These are phyloP conservation scores for Dicentrarchus labrax DNA, from an alignment of 2,113 vertebrate genomes.

Conservation along the genomic window DNA sequence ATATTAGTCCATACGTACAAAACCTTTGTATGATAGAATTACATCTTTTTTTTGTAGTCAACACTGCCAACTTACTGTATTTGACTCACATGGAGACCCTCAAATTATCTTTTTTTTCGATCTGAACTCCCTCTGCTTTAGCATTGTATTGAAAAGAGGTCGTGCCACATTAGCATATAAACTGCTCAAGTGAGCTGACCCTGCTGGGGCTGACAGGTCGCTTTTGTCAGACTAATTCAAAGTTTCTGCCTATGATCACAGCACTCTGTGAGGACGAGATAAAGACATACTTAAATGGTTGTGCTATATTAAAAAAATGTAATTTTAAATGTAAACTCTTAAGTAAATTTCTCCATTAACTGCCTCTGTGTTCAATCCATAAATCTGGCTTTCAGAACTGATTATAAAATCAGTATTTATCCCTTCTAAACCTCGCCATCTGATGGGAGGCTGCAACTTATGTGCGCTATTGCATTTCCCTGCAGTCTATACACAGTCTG, in stretches of 20 bases:
- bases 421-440: conserved; percentile 47
- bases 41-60: not conserved
- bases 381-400: conserved; percentile 1
- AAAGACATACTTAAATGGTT: conserved; percentile 46
- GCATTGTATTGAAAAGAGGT: conserved; percentile 10
- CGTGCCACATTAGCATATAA: conserved; percentile 54
- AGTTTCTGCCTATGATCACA: conserved; percentile 32
- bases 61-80: not conserved
- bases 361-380: not conserved
- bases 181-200: conserved; percentile 44
- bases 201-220: not conserved
- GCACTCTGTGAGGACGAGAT: conserved; percentile 23
- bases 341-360: not conserved
- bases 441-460: conserved; percentile 39
- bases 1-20: not conserved
- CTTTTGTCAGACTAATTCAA: conserved; percentile 41
- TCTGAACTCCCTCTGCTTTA: not conserved
- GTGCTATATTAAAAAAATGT: not conserved
- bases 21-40: not conserved
- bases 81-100: conserved; percentile 6
- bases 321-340: conserved; percentile 11
- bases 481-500: conserved; percentile 27
- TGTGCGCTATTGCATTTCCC: conserved; percentile 7
- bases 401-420: conserved; percentile 52
- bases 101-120: not conserved